Conservation (phyloP, 2,797 vertebrate genomes). For the Potorous gilbertii region DNA sequence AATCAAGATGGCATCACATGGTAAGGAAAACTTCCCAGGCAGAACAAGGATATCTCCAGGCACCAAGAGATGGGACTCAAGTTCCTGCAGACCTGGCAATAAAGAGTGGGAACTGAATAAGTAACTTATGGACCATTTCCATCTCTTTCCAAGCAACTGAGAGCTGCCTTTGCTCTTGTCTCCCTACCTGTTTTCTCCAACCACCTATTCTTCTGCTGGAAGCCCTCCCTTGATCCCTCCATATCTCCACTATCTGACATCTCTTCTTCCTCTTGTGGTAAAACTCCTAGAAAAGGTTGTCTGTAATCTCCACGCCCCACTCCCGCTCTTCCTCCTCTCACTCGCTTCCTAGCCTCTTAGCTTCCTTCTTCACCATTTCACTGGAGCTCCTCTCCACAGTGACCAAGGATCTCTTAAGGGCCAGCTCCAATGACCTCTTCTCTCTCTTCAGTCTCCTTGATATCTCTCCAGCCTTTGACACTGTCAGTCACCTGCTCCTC, state of each 20-base stretch:
- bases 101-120: constrained; percentile 4
- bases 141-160: not conserved
- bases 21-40: constrained; percentile 74
- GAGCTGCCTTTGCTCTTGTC: not conserved
- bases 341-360: not conserved
- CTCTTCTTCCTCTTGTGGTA: not conserved
- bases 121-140: not conserved
- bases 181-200: not conserved
- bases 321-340: not conserved
- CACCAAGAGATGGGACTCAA: constrained; percentile 78
- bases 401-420: not conserved
- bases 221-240: not conserved
- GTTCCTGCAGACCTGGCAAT: constrained; percentile 70
- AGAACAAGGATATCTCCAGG: constrained; percentile 81
- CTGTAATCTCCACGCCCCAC: not conserved
- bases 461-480: not conserved
- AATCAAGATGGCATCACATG: constrained; percentile 81
- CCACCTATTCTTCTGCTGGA: not conserved
- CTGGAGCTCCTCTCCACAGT: not conserved
- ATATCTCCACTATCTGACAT: not conserved
- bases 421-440: not conserved
- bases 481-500: not conserved
- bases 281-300: not conserved
- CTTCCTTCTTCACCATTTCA: not conserved
- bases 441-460: not conserved